Evolutionary conservation across 2,797 vertebrate species (phyloP).

Genomic region (Neosilurus mollespiculum): DNA sequence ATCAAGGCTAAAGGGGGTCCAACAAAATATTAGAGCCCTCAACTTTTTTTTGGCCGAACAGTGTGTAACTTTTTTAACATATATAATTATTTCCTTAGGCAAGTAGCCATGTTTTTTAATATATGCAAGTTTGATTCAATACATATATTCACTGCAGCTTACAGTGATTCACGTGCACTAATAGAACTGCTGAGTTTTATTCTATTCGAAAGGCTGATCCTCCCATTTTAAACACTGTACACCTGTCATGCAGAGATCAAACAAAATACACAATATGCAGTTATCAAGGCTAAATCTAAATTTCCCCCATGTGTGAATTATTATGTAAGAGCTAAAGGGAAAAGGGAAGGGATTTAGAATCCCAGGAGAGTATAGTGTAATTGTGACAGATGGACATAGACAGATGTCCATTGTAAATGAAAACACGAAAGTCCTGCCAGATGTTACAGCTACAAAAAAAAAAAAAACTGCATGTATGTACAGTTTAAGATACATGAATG

Average conservation of each 20-base stretch:
- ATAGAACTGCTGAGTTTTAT: constrained; percentile 21
- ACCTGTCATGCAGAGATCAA: constrained; percentile 24
- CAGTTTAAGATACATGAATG: neutral
- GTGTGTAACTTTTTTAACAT: neutral
- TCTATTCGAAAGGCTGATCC: constrained; percentile 1
- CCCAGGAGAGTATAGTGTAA: constrained; percentile 7
- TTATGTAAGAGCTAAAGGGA: constrained; percentile 37
- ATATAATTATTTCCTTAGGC: constrained; percentile 1
- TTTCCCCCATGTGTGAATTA: constrained; percentile 3
- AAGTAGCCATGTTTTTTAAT: constrained; percentile 10
- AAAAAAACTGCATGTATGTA: constrained; percentile 1
- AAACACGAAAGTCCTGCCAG: constrained; percentile 24
- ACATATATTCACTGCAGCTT: constrained; percentile 20
- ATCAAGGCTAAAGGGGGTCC: no score
- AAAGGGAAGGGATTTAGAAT: constrained; percentile 17
- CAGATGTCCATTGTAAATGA: constrained; percentile 25
- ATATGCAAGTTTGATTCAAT: constrained; percentile 7
- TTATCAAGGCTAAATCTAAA: constrained; percentile 15
- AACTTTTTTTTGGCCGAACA: no score
- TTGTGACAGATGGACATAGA: constrained; percentile 42
- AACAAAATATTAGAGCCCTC: no score
- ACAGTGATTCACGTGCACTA: constrained; percentile 34
- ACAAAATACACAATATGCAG: constrained; percentile 27
- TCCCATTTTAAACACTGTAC: neutral
- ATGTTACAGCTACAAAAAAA: constrained; percentile 11